Evolutionary conservation across 2,797 vertebrate genomes (phyloP).

Genomic region (Myotis findleyi): DNA sequence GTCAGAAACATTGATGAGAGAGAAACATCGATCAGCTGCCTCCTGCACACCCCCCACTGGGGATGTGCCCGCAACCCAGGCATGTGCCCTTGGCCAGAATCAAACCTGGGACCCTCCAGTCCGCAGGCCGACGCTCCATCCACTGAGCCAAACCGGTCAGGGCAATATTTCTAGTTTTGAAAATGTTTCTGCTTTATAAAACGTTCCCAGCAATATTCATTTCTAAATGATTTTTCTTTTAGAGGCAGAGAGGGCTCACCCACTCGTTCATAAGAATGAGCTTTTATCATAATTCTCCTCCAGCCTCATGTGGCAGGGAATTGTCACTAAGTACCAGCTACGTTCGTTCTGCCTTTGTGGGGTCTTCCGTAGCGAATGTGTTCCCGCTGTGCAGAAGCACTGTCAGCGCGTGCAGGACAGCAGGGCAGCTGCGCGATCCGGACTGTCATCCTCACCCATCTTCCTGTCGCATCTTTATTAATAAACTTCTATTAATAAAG

Average conservation of each 20-base stretch:
- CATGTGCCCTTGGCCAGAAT: no score
- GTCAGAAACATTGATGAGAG: no score
- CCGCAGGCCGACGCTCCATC: no score
- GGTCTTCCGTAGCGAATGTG: constrained; percentile 76
- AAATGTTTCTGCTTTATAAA: constrained; percentile 69
- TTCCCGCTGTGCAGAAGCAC: constrained; percentile 80
- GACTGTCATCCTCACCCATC: constrained; percentile 63
- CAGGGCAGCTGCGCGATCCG: constrained; percentile 44
- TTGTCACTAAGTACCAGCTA: constrained; percentile 83
- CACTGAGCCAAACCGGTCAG: no score
- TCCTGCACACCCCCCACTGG: no score
- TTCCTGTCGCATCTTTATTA: constrained; percentile 62
- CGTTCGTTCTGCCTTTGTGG: constrained; percentile 82
- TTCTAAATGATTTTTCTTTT: constrained; percentile 78
- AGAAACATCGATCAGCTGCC: no score
- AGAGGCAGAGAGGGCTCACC: constrained; percentile 76
- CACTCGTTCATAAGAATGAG: constrained; percentile 76
- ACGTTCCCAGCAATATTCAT: constrained; percentile 80
- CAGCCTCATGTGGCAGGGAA: constrained; percentile 79
- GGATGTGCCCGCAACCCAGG: no score
- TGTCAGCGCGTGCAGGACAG: constrained; percentile 66
- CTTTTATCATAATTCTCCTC: constrained; percentile 82
- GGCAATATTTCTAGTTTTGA: constrained; percentile 26
- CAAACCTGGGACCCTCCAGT: no score
- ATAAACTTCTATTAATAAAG: constrained; percentile 67